Conservation (phyloP, 2,888 invertebrate species). For the Sesia bembeciformis region DNA sequence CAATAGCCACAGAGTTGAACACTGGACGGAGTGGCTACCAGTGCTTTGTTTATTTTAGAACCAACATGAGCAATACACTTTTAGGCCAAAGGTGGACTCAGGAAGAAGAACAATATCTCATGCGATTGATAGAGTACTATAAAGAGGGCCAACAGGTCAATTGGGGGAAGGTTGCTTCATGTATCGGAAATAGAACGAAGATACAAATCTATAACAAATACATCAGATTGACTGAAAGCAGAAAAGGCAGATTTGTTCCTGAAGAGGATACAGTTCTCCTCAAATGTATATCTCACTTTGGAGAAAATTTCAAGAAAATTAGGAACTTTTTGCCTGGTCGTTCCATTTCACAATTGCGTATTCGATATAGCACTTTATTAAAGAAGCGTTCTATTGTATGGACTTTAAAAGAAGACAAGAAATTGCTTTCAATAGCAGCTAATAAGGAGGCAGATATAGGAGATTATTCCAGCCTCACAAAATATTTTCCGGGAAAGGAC, state of each 20-base stretch:
- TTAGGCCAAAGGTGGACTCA: slow-evolving; percentile 74
- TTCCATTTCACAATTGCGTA: slow-evolving; percentile 75
- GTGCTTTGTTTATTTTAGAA: slow-evolving; percentile 79
- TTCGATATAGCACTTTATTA: slow-evolving; percentile 71
- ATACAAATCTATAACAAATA: slow-evolving; percentile 79
- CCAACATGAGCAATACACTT: slow-evolving; percentile 45
- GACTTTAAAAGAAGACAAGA: slow-evolving; percentile 76
- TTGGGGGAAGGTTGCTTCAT: slow-evolving; percentile 80
- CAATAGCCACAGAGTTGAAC: slow-evolving; percentile 72
- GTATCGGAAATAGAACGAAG: slow-evolving; percentile 77
- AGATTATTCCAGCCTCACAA: slow-evolving; percentile 58
- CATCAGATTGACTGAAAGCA: slow-evolving; percentile 41
- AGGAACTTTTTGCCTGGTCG: slow-evolving; percentile 75
- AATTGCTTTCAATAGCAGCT: slow-evolving; percentile 70
- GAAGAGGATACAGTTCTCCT: slow-evolving; percentile 80
- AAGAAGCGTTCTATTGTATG: slow-evolving; percentile 63
- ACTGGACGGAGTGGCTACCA: slow-evolving; percentile 79
- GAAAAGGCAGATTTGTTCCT: slow-evolving; percentile 77
- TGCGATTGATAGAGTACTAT: slow-evolving; percentile 75
- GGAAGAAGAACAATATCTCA: slow-evolving; percentile 80
- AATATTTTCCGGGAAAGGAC: slow-evolving; percentile 67
- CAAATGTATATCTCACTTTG: slow-evolving; percentile 76
- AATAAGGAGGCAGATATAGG: slow-evolving; percentile 42
- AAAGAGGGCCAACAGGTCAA: slow-evolving; percentile 79
- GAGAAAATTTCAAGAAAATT: slow-evolving; percentile 75